phyloP scores from a whole-genome alignment of 1,140 invertebrate genomes.

The Conus betulinus region DNA sequence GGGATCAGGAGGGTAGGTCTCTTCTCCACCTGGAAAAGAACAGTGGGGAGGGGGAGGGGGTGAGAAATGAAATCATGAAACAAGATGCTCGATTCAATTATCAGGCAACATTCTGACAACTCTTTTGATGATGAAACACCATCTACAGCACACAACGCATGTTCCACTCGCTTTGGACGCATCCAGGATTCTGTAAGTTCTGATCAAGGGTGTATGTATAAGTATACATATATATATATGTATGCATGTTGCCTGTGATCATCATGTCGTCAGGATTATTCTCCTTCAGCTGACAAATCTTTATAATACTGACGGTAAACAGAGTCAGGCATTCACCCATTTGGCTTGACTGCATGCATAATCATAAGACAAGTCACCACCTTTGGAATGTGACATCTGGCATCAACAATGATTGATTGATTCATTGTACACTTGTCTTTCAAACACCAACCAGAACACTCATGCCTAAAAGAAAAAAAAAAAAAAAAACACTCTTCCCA shows the following conservation, averaged over 20 bases:
- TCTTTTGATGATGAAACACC: neutral
- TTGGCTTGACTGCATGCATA: neutral
- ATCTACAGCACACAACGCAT: neutral
- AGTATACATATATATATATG: too few species aligned
- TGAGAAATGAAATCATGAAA: neutral
- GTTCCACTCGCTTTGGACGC: neutral
- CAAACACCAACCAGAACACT: neutral
- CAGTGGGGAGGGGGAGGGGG: neutral
- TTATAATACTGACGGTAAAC: neutral
- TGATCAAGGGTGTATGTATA: neutral
- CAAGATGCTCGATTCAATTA: neutral
- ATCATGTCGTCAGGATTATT: too few species aligned
- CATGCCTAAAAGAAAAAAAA: neutral
- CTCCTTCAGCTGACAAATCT: neutral
- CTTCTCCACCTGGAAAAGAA: neutral
- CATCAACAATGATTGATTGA: neutral
- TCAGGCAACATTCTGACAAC: neutral
- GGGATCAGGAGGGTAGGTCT: too few species aligned
- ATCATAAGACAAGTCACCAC: neutral
- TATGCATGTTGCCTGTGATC: too few species aligned
- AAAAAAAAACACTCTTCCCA: neutral
- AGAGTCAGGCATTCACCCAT: neutral
- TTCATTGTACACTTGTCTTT: neutral
- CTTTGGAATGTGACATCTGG: neutral
- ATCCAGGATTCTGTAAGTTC: neutral